phyloP scores from a whole-genome alignment of 2,113 vertebrate genomes.

The Mesocricetus auratus region DNA sequence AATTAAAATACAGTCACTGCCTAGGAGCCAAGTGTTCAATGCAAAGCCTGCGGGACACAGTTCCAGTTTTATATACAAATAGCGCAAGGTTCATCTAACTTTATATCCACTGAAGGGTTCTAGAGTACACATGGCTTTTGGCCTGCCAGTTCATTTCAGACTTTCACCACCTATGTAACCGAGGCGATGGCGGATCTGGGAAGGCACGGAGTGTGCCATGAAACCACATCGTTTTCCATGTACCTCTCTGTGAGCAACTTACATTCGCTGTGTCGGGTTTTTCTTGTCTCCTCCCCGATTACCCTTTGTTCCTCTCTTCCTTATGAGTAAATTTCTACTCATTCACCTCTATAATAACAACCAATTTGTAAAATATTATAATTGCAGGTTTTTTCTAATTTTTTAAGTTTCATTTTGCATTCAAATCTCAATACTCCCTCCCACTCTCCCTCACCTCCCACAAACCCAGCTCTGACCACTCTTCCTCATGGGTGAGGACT shows the following conservation, averaged over 20 bases:
- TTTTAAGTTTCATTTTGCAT: too few relatives aligned
- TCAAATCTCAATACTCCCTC: too few relatives aligned
- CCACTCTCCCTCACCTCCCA: too few relatives aligned
- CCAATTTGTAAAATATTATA: background rate
- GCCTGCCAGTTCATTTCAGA: background rate
- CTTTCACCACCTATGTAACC: background rate
- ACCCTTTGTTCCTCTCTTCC: background rate
- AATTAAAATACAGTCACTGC: background rate
- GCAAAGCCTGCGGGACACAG: background rate
- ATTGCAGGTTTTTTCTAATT: too few relatives aligned
- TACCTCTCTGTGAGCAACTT: background rate
- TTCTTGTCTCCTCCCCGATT: background rate
- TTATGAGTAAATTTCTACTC: background rate
- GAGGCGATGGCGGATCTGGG: background rate
- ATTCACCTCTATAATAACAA: background rate
- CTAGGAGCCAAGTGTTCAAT: background rate
- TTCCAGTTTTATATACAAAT: background rate
- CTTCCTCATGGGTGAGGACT: too few relatives aligned
- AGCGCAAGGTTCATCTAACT: background rate
- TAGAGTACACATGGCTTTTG: background rate
- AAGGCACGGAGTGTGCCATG: background rate
- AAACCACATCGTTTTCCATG: background rate
- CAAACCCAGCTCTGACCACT: too few relatives aligned
- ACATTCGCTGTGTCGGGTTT: background rate
- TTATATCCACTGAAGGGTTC: background rate